These are phyloP conservation scores for Acanthopleura granulata DNA, from an alignment of 2,888 invertebrate species.

Conservation along the genomic window DNA sequence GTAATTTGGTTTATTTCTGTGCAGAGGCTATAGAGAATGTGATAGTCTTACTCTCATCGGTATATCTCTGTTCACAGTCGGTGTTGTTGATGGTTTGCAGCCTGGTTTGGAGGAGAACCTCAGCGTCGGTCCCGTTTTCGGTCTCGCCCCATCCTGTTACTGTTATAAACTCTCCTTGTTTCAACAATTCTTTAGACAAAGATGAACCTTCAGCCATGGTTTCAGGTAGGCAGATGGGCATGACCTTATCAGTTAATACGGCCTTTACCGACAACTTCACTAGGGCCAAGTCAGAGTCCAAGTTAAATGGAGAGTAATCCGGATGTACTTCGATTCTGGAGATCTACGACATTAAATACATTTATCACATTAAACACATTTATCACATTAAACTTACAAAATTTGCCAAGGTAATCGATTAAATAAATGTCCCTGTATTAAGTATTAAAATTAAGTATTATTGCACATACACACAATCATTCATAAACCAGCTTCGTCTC, in stretches of 20 bases:
- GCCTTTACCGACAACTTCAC: background rate
- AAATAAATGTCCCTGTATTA: no score
- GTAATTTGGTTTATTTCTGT: no score
- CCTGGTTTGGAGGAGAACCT: background rate
- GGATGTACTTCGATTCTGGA: background rate
- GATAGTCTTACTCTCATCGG: background rate
- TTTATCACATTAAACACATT: background rate
- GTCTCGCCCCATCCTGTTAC: slow-evolving; percentile 12
- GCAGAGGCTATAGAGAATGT: no score
- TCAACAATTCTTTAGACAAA: background rate
- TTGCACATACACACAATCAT: no score
- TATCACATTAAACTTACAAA: no score
- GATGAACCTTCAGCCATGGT: background rate
- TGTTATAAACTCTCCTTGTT: background rate
- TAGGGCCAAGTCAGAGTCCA: slow-evolving; percentile 10
- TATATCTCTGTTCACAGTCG: slow-evolving; percentile 1
- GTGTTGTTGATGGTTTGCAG: background rate
- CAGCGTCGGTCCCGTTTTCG: slow-evolving; percentile 7
- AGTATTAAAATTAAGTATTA: no score
- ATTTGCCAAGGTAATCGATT: no score
- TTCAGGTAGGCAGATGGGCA: slow-evolving; percentile 14
- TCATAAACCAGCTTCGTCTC: no score
- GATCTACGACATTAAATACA: background rate
- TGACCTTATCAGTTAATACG: background rate
- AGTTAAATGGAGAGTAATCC: background rate